phyloP scores from a whole-genome alignment of 2,797 vertebrate genomes.

The Potorous gilbertii region DNA sequence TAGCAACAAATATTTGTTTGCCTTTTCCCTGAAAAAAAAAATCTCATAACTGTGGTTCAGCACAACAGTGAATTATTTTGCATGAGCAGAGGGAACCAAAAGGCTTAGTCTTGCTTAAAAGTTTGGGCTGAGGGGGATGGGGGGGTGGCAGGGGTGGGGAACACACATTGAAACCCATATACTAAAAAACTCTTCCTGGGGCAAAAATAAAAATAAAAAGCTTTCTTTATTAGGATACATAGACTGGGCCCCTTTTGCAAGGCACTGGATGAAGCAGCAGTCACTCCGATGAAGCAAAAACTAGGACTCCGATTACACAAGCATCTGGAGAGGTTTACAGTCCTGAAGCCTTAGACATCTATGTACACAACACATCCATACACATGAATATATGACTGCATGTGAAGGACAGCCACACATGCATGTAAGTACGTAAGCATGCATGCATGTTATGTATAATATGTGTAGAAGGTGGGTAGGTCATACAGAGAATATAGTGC shows the following conservation, averaged over 20 bases:
- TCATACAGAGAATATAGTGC: neutral
- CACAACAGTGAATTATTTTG: neutral
- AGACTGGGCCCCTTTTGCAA: neutral
- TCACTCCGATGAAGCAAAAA: neutral
- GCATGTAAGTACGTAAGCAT: neutral
- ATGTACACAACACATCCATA: neutral
- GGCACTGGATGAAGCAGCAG: neutral
- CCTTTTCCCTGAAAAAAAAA: constrained; percentile 9
- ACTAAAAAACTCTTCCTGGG: neutral
- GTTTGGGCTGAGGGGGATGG: neutral
- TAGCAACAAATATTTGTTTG: constrained; percentile 20
- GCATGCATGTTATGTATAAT: neutral
- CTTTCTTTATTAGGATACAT: neutral
- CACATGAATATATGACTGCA: neutral
- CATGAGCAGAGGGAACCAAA: neutral
- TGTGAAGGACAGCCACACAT: neutral
- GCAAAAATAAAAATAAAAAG: neutral
- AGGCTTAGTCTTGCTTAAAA: neutral
- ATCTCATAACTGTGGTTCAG: neutral
- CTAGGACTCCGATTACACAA: neutral
- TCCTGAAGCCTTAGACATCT: neutral
- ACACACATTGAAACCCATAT: neutral
- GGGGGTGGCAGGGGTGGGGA: too few species aligned
- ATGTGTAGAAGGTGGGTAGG: neutral
- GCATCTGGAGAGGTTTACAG: neutral